These are phyloP conservation scores for Callipepla squamata DNA, from an alignment of 2,113 vertebrate species.

Conservation along the genomic window DNA sequence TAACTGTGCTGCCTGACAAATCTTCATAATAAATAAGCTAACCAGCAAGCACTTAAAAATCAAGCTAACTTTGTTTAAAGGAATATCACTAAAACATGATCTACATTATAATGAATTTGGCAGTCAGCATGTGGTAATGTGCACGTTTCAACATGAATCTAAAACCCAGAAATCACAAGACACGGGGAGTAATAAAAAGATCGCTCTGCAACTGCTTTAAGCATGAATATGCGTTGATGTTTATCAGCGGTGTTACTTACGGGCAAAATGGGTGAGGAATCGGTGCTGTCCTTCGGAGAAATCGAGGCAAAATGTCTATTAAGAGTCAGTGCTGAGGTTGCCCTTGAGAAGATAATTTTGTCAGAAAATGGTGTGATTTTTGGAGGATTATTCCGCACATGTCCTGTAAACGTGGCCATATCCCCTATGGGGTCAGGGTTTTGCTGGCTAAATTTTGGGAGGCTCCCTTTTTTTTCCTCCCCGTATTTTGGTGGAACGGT, in stretches of 20 bases:
- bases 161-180: conserved; percentile 68
- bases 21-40: conserved; percentile 70
- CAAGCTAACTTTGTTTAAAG: conserved; percentile 70
- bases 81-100: conserved; percentile 57
- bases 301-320: neutral
- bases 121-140: conserved; percentile 65
- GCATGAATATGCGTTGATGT: conserved; percentile 65
- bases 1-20: conserved; percentile 66
- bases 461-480: neutral
- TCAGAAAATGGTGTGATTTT: neutral
- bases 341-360: neutral
- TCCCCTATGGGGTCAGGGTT: neutral
- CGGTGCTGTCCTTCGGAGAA: conserved; percentile 14
- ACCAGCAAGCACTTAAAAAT: conserved; percentile 52
- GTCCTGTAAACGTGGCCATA: neutral
- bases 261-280: conserved; percentile 44
- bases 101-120: conserved; percentile 62
- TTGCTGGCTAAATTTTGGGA: conserved; percentile 7
- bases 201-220: conserved; percentile 64
- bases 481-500: conserved; percentile 3
- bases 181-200: conserved; percentile 54
- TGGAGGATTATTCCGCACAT: neutral
- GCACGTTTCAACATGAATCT: conserved; percentile 69
- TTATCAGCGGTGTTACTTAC: conserved; percentile 28
- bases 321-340: neutral